phyloP scores from a whole-genome alignment of 2,113 vertebrate genomes.

The Cavia aperea region DNA sequence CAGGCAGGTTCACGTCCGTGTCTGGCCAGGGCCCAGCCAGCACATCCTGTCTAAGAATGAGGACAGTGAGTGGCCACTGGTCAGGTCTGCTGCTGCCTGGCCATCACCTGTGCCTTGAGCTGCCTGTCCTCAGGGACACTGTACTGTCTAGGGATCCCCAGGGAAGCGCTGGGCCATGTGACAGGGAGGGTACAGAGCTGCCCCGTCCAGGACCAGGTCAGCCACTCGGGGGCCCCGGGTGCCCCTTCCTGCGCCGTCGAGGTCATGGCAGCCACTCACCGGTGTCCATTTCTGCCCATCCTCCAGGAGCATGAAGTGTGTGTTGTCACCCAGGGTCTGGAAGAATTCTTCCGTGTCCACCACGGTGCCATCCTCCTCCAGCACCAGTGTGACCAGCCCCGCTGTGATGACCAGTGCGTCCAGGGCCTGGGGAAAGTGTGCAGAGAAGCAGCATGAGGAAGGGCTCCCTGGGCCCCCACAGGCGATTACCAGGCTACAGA shows the following conservation, averaged over 20 bases:
- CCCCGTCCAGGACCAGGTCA: background rate
- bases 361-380: slow-evolving; percentile 88
- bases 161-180: background rate
- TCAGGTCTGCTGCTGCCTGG: background rate
- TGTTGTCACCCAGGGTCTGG: slow-evolving; percentile 79
- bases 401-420: slow-evolving; percentile 77
- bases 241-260: rapidly evolving
- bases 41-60: background rate
- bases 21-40: background rate
- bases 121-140: background rate
- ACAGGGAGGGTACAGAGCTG: background rate
- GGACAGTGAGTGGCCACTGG: background rate
- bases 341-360: slow-evolving; percentile 89
- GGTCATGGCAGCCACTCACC: slow-evolving; percentile 66
- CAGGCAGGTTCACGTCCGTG: background rate
- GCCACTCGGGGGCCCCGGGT: background rate
- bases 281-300: slow-evolving; percentile 83
- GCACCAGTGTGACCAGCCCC: slow-evolving; percentile 79
- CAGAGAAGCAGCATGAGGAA: background rate
- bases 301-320: slow-evolving; percentile 82
- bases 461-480: background rate
- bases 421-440: slow-evolving; percentile 72
- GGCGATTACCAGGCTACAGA: background rate
- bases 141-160: background rate
- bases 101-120: background rate